Evolutionary conservation across 1,140 invertebrate genomes (phyloP).

Genomic region (Homarus americanus): DNA sequence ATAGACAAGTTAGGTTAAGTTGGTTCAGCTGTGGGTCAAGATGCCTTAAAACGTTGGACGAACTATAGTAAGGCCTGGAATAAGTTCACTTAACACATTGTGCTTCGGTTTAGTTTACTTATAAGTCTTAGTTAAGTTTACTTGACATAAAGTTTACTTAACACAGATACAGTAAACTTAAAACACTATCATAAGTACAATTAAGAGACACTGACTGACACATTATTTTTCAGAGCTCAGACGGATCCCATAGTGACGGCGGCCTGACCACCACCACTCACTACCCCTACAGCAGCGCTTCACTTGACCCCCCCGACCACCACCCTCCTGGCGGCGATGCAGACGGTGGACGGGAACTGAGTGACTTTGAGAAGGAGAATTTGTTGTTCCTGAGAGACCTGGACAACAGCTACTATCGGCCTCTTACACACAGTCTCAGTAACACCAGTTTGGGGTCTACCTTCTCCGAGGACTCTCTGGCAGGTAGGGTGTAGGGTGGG

Average conservation of each 20-base stretch:
- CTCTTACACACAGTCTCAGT: constrained; percentile 32
- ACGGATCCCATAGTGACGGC: not conserved
- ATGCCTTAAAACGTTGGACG: no score
- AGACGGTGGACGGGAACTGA: constrained; percentile 39
- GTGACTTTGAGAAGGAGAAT: constrained; percentile 72
- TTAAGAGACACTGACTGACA: not conserved
- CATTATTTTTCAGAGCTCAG: not conserved
- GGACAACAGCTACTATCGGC: constrained; percentile 70
- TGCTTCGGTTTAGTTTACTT: no score
- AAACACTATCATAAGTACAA: no score
- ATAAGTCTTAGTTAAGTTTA: no score
- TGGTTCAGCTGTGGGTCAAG: no score
- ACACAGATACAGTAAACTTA: no score
- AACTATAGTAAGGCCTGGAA: no score
- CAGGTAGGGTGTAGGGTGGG: constrained; percentile 47
- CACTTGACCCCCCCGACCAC: constrained; percentile 26
- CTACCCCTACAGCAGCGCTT: not conserved
- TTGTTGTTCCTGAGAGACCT: constrained; percentile 59
- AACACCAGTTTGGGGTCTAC: constrained; percentile 63
- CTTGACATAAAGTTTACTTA: no score
- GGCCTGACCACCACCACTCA: not conserved
- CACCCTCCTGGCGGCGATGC: not conserved
- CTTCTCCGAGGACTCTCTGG: constrained; percentile 69
- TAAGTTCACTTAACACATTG: no score
- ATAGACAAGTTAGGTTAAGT: no score